These are phyloP conservation scores for Cataglyphis cursor DNA, from an alignment of 2,888 invertebrate species.

Conservation along the genomic window DNA sequence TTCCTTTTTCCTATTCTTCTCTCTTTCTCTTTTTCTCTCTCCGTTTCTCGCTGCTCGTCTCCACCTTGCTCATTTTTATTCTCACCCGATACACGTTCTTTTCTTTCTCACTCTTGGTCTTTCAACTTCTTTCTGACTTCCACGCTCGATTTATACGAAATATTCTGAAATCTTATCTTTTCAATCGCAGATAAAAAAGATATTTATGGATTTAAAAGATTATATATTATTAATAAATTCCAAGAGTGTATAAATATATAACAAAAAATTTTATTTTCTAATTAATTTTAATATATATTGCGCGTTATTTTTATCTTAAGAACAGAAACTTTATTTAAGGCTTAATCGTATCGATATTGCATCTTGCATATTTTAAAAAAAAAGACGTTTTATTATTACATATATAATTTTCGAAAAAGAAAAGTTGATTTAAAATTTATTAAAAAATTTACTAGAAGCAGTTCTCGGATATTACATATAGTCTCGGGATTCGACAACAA, in stretches of 20 bases:
- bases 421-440: neutral
- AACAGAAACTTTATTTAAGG: neutral
- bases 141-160: neutral
- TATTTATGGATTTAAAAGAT: neutral
- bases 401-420: neutral
- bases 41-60: conserved; percentile 11
- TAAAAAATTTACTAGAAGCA: neutral
- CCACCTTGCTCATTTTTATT: conserved; percentile 34
- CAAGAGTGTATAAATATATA: neutral
- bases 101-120: neutral
- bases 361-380: neutral
- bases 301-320: neutral
- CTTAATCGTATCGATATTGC: neutral
- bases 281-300: neutral
- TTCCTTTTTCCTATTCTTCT: conserved; percentile 50
- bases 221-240: neutral
- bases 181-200: neutral
- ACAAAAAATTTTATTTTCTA: conserved; percentile 7
- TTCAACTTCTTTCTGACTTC: conserved; percentile 13
- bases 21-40: neutral
- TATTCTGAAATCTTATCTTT: neutral
- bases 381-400: neutral
- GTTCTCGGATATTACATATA: neutral
- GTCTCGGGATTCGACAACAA: conserved; percentile 40
- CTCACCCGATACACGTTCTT: conserved; percentile 22